Evolutionary conservation across 1,140 invertebrate genomes (phyloP), one percentile per base, ranked within the genome.

Genomic region (Musca vetustissima): DNA sequence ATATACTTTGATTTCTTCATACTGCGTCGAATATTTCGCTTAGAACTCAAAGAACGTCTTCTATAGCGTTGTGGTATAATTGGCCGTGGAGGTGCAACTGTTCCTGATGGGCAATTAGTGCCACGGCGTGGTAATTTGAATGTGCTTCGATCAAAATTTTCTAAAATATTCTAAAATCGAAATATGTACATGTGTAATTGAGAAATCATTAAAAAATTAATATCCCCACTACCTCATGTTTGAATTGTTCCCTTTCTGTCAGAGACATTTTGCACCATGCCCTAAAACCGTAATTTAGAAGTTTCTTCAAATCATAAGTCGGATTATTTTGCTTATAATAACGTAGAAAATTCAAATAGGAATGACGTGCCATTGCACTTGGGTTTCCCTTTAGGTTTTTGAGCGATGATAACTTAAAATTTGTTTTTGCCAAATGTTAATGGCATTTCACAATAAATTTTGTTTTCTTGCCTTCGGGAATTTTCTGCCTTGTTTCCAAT

Each of bases 201-300:
- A n/a, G n/a, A n/a, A n/a, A n/a, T n/a, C n/a, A n/a, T n/a, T n/a
- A n/a, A n/a, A n/a, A n/a, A n/a, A n/a, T n/a, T n/a, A n/a, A n/a
- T n/a, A n/a, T n/a, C n/a, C n/a, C n/a, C n/a, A n/a, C n/a, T 28
- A 68, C 67, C 67, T 68, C 49, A 19, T 68, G 67, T 1, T 55
- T 36, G 57, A 36, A 68, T 21, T 25, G 21, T 1, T 24, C 3
- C 24, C 43, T 49, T 24, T 64, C 55, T 0, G 19, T 4, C 6
- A 25, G 24, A 3, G 15, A 19, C 24, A 68, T 9, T 15, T 55
- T 53, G 13, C 50, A 24, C 67, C 67, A 68, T 13, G 47, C 25
- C 17, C 19, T 49, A 2, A 55, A 53, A 25, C 55, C 67, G 48
- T 48, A 53, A 28, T 47, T 32, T n/a, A 68, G 7, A n/a, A 68